A percentile compares a stretch with the other conserved stretches of the same genome.
These are phyloP conservation scores for Epinephelus cyanopodus DNA, from an alignment of 2,113 vertebrate species.

Conservation along the genomic window DNA sequence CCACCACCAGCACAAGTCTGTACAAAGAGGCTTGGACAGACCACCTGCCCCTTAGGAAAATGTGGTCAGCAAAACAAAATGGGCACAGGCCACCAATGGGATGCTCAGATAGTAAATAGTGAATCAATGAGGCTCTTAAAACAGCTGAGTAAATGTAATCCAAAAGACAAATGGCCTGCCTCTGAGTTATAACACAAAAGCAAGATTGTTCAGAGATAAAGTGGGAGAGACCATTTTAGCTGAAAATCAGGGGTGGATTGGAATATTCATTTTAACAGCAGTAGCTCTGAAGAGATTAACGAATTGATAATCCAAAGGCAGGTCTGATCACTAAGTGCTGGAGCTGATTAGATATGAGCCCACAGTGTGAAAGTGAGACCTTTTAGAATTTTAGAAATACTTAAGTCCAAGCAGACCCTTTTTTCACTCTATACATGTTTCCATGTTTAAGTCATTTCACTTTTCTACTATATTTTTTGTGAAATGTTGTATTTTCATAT, in stretches of 20 bases:
- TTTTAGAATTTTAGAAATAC: neutral
- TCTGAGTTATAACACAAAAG: slow-evolving; percentile 3
- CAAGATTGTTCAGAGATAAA: slow-evolving; percentile 19
- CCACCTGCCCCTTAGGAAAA: slow-evolving; percentile 64
- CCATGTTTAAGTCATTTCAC: neutral
- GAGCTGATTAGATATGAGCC: slow-evolving; percentile 55
- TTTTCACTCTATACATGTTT: neutral
- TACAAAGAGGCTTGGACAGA: slow-evolving; percentile 67
- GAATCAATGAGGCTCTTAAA: slow-evolving; percentile 26
- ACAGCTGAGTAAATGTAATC: slow-evolving; percentile 21
- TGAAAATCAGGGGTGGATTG: neutral
- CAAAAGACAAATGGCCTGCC: slow-evolving; percentile 21
- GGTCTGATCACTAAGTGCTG: slow-evolving; percentile 60
- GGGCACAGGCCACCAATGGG: slow-evolving; percentile 23
- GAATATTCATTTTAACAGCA: slow-evolving; percentile 46
- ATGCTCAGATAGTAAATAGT: slow-evolving; percentile 25
- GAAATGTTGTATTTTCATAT: neutral
- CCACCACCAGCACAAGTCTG: slow-evolving; percentile 31
- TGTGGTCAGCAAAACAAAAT: slow-evolving; percentile 50
- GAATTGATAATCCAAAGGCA: slow-evolving; percentile 53
- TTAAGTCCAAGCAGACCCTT: neutral
- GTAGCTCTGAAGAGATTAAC: slow-evolving; percentile 62
- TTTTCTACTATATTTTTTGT: neutral
- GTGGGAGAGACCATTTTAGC: slow-evolving; percentile 14
- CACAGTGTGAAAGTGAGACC: slow-evolving; percentile 52